These are phyloP conservation scores for Pongo pygmaeus DNA, from an alignment of 2,113 vertebrate genomes.

Conservation along the genomic window DNA sequence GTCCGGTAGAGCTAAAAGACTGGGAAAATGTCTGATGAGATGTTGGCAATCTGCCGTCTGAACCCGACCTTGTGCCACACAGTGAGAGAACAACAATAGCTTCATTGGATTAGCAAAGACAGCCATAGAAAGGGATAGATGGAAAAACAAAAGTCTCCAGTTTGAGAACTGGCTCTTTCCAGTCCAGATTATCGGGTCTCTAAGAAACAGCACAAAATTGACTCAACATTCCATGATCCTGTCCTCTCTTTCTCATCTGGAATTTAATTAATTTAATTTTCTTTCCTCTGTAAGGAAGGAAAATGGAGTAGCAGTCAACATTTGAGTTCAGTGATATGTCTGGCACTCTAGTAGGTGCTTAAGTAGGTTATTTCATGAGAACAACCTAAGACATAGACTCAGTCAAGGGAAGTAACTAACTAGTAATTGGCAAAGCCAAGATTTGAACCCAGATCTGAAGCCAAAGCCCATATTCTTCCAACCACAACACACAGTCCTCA, in stretches of 20 bases:
- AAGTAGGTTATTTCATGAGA: conserved; percentile 18
- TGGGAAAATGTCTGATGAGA: conserved; percentile 86
- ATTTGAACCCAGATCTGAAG: conserved; percentile 32
- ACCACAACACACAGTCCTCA: neutral
- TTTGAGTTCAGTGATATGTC: neutral
- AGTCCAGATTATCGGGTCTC: neutral
- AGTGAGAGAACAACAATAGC: neutral
- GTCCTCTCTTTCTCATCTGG: neutral
- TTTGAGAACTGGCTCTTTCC: conserved; percentile 29
- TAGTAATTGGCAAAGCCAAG: conserved; percentile 38
- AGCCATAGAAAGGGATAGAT: conserved; percentile 13
- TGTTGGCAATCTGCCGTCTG: conserved; percentile 64
- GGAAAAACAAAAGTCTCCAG: conserved; percentile 19
- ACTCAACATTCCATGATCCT: neutral
- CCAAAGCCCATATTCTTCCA: conserved; percentile 21
- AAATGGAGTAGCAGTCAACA: neutral
- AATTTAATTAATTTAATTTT: neutral
- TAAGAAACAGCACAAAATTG: neutral
- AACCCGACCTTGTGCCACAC: conserved; percentile 48
- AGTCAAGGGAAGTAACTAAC: neutral
- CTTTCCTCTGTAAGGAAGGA: neutral
- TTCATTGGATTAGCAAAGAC: conserved; percentile 47
- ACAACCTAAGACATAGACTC: neutral
- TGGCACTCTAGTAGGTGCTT: neutral
- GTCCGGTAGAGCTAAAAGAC: conserved; percentile 85